Evolutionary conservation across 2,797 vertebrate genomes (phyloP).

Genomic region (Phoebastria nigripes): DNA sequence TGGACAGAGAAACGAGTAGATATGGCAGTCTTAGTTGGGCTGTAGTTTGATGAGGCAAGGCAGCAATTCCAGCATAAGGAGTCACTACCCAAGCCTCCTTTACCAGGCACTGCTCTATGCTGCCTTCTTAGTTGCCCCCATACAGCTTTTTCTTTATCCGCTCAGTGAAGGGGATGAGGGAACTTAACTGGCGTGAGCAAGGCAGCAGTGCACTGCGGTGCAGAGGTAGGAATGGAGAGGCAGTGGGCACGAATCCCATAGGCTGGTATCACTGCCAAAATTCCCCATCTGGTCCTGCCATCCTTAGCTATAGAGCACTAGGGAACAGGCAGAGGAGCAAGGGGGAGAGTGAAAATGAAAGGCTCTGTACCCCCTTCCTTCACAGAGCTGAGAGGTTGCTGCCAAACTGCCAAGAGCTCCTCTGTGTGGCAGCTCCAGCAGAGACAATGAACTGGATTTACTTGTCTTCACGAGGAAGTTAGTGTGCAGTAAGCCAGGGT

Average conservation of each 20-base stretch:
- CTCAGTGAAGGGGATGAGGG: neutral
- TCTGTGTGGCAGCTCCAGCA: neutral
- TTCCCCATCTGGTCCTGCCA: neutral
- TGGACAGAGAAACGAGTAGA: neutral
- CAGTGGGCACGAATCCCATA: neutral
- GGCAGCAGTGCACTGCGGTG: neutral
- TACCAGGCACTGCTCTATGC: neutral
- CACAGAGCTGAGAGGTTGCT: neutral
- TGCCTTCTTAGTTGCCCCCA: neutral
- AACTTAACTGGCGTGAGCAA: neutral
- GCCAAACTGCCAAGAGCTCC: neutral
- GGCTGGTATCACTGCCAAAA: neutral
- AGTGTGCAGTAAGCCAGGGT: neutral
- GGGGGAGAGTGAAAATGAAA: constrained; percentile 11
- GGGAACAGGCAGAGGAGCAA: neutral
- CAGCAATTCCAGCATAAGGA: neutral
- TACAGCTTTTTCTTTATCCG: neutral
- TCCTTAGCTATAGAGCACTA: neutral
- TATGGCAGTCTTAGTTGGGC: neutral
- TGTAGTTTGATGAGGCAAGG: neutral
- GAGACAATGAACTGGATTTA: neutral
- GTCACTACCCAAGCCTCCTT: neutral
- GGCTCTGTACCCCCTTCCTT: neutral
- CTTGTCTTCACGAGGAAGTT: neutral
- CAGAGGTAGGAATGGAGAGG: neutral